Evolutionary conservation across 2,888 invertebrate species (phyloP).

Genomic region (Athalia rosae): DNA sequence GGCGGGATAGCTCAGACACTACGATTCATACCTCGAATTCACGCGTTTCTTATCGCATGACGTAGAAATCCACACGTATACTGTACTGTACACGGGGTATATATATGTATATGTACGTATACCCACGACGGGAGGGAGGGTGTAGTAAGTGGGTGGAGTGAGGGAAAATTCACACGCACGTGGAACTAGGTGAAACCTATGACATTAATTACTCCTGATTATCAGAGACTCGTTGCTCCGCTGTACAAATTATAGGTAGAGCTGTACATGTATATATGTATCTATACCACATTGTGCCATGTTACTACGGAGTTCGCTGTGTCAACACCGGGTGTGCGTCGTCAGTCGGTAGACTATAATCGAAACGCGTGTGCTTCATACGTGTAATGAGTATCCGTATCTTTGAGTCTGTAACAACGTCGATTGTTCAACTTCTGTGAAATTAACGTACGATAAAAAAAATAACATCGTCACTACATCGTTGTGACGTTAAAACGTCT

Average conservation of each 20-base stretch:
- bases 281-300: background rate
- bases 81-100: background rate
- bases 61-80: background rate
- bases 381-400: too few relatives aligned
- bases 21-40: conserved; percentile 33
- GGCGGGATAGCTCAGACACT: background rate
- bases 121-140: too few relatives aligned
- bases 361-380: too few relatives aligned
- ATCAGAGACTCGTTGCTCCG: background rate
- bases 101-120: conserved; percentile 5
- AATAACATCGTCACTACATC: too few relatives aligned
- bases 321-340: background rate
- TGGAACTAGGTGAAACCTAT: too few relatives aligned
- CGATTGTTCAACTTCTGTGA: too few relatives aligned
- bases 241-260: background rate
- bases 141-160: too few relatives aligned
- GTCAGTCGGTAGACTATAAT: background rate
- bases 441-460: too few relatives aligned
- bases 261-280: background rate
- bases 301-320: background rate
- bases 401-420: too few relatives aligned
- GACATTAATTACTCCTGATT: too few relatives aligned
- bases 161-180: too few relatives aligned
- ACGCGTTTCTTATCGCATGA: conserved; percentile 46
- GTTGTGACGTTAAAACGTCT: too few relatives aligned